phyloP scores from a whole-genome alignment of 2,888 invertebrate species.

The Scrobipalpa atriplicella region DNA sequence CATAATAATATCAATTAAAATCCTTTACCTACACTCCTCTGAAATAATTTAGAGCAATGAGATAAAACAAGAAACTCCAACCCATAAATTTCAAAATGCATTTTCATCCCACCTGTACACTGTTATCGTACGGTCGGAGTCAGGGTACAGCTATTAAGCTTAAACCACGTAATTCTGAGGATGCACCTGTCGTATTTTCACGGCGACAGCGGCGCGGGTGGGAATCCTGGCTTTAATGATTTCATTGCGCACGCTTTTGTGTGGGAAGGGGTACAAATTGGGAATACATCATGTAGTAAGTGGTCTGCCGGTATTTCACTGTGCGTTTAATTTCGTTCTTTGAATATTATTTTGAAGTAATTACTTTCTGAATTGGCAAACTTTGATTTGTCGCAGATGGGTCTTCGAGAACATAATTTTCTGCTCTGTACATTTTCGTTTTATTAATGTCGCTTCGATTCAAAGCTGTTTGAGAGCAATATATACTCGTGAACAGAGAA shows the following conservation, averaged over 20 bases:
- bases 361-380: too few relatives aligned
- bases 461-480: too few relatives aligned
- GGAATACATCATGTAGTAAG: not conserved
- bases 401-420: too few relatives aligned
- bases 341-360: too few relatives aligned
- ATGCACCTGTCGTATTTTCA: conserved; percentile 67
- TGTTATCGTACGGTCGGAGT: conserved; percentile 13
- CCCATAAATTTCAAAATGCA: not conserved
- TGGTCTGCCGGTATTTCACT: too few relatives aligned
- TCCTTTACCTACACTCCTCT: too few relatives aligned
- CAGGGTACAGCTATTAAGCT: conserved; percentile 55
- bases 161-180: conserved; percentile 59
- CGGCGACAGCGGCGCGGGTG: conserved; percentile 32
- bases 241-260: not conserved
- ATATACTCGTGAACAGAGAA: too few relatives aligned
- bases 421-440: too few relatives aligned
- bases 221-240: conserved; percentile 20
- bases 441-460: too few relatives aligned
- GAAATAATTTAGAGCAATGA: not conserved
- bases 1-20: too few relatives aligned
- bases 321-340: too few relatives aligned
- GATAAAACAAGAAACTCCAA: not conserved
- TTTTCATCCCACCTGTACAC: conserved; percentile 29
- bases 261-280: not conserved
- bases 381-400: too few relatives aligned